Conservation (phyloP, 1,140 invertebrate genomes). For the Penaeus japonicus region DNA sequence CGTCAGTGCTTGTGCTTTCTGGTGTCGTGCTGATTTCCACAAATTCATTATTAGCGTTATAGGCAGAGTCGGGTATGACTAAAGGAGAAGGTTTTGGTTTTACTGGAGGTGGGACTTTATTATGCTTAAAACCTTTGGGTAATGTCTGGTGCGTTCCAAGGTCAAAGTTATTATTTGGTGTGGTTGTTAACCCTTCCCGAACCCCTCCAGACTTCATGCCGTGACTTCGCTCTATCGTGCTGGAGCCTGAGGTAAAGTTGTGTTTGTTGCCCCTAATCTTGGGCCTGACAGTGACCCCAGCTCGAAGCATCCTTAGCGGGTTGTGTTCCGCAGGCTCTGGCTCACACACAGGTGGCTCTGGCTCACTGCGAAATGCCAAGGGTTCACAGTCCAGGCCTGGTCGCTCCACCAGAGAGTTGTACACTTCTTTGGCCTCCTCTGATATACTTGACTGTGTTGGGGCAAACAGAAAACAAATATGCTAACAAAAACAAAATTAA, state of each 20-base stretch:
- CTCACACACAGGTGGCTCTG: constrained; percentile 56
- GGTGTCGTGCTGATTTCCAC: constrained; percentile 18
- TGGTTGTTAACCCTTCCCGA: constrained; percentile 1
- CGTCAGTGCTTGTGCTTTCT: constrained; percentile 41
- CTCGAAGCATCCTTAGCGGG: constrained; percentile 77
- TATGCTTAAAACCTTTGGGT: constrained; percentile 56
- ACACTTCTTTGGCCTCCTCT: constrained; percentile 82
- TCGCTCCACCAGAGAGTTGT: constrained; percentile 87
- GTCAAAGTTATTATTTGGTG: constrained; percentile 53
- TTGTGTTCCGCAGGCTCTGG: constrained; percentile 67
- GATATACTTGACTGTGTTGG: constrained; percentile 66
- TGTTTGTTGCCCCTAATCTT: constrained; percentile 71
- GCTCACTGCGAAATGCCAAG: constrained; percentile 24
- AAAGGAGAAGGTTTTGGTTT: constrained; percentile 58
- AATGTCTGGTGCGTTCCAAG: constrained; percentile 60
- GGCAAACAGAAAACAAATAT: constrained; percentile 55
- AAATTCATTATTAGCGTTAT: constrained; percentile 6
- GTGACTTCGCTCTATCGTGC: constrained; percentile 60
- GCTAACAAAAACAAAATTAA: constrained; percentile 58
- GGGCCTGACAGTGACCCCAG: constrained; percentile 71
- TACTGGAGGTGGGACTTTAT: constrained; percentile 49
- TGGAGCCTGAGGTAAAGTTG: constrained; percentile 60
- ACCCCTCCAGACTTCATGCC: constrained; percentile 40
- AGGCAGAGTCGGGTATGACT: constrained; percentile 49
- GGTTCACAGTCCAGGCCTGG: constrained; percentile 62